Conservation (phyloP, 2,113 vertebrate species). For the Lampris megalopsis region DNA sequence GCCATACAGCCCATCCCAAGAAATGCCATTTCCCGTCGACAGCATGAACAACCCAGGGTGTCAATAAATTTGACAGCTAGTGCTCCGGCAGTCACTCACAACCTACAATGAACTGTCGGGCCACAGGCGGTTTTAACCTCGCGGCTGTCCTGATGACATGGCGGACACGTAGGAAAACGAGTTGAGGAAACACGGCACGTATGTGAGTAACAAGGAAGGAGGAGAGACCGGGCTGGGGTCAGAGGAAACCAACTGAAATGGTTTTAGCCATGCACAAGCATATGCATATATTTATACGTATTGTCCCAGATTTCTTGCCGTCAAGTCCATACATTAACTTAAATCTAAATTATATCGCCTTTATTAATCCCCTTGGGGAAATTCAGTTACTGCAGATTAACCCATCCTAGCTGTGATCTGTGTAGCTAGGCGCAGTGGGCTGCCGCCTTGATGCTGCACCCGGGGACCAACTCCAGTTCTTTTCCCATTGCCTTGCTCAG, state of each 20-base stretch:
- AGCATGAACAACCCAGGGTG: conserved; percentile 5
- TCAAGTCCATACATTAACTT: too few species aligned
- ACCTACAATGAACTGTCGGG: conserved; percentile 23
- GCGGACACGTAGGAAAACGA: neutral
- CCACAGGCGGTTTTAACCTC: conserved; percentile 34
- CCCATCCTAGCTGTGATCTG: too few species aligned
- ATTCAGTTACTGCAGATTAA: too few species aligned
- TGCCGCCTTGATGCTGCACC: too few species aligned
- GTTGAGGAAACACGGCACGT: conserved; percentile 1
- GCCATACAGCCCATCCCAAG: neutral
- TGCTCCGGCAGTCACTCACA: conserved; percentile 18
- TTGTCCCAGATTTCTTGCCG: too few species aligned
- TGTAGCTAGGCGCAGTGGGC: too few species aligned
- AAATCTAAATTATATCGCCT: too few species aligned
- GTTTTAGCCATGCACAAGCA: neutral
- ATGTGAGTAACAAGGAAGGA: conserved; percentile 35
- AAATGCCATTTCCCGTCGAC: conserved; percentile 24
- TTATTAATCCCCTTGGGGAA: too few species aligned
- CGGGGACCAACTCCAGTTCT: too few species aligned
- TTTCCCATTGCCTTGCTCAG: too few species aligned
- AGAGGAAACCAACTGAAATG: conserved; percentile 38
- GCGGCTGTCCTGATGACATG: neutral
- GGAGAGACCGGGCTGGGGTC: conserved; percentile 22
- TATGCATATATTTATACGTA: neutral
- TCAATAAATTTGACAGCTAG: neutral